Evolutionary conservation across 64 coral and sea anemone species (phyloP).

Genomic region (Acropora yongei): DNA sequence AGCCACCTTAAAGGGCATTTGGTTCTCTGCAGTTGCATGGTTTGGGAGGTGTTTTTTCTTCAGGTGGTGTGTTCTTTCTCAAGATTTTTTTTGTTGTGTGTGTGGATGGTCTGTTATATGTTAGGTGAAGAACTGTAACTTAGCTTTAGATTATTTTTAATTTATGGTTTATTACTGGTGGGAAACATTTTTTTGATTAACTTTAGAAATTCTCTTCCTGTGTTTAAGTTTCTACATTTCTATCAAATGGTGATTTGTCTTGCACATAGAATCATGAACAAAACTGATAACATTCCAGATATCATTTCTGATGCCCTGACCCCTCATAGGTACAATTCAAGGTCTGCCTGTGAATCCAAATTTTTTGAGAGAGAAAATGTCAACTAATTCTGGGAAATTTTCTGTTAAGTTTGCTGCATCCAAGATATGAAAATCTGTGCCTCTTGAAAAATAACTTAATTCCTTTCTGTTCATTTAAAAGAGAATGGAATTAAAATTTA

Average conservation of each 20-base stretch:
- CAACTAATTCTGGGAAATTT: no score
- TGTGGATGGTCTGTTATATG: background rate
- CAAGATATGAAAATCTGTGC: no score
- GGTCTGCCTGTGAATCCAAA: no score
- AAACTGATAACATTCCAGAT: no score
- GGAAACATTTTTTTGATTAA: slow-evolving; percentile 3
- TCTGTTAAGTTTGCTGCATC: no score
- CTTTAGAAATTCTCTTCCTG: slow-evolving; percentile 16
- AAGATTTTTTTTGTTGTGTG: background rate
- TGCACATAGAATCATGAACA: no score
- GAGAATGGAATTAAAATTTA: no score
- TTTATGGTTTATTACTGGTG: background rate
- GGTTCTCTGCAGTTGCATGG: slow-evolving; percentile 49
- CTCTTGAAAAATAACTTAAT: no score
- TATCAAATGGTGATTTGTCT: slow-evolving; percentile 14
- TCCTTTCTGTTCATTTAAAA: no score
- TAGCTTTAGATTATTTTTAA: slow-evolving; percentile 25
- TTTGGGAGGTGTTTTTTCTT: background rate
- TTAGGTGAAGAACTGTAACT: slow-evolving; percentile 12
- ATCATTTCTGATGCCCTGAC: no score
- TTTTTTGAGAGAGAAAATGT: no score
- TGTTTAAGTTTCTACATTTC: background rate
- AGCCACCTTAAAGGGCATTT: background rate
- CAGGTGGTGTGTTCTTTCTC: background rate
- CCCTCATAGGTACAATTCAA: no score